Percentiles rank a stretch among this genome's conserved stretches.
These are phyloP conservation scores for Villa cingulata DNA, from an alignment of 2,888 invertebrate genomes.

Conservation along the genomic window DNA sequence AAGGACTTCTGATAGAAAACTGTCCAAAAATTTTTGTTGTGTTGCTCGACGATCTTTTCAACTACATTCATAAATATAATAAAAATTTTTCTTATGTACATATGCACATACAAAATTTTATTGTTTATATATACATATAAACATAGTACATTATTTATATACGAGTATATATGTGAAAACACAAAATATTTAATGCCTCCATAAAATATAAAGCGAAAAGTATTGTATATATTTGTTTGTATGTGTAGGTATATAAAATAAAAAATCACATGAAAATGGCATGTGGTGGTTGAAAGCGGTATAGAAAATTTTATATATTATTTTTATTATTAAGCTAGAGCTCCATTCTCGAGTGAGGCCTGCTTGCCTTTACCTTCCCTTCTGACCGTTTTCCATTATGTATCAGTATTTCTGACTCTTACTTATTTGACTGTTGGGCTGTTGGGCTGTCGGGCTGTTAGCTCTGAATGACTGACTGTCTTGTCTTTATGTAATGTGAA, in stretches of 20 bases:
- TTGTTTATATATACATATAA: background rate
- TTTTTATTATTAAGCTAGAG: no score
- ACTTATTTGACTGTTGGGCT: no score
- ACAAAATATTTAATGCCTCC: background rate
- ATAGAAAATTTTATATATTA: background rate
- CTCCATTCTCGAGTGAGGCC: background rate
- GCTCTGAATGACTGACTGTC: background rate
- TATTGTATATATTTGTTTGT: slow-evolving; percentile 10
- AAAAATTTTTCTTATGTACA: slow-evolving; percentile 4
- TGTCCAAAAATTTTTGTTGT: slow-evolving; percentile 30
- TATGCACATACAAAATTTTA: background rate
- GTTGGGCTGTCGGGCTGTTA: no score
- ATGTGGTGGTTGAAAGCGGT: slow-evolving; percentile 6
- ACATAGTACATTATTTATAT: no score
- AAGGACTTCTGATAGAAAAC: slow-evolving; percentile 36
- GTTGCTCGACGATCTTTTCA: slow-evolving; percentile 13
- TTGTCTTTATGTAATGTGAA: background rate
- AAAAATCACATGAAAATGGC: slow-evolving; percentile 12
- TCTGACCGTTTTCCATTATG: no score
- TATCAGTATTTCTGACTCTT: no score
- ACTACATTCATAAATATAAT: slow-evolving; percentile 10
- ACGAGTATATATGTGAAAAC: background rate
- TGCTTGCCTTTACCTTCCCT: background rate
- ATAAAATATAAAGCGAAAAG: background rate
- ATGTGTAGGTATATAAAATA: slow-evolving; percentile 14